phyloP scores from a whole-genome alignment of 2,113 vertebrate genomes.

The Brachyhypopomus gauderio region DNA sequence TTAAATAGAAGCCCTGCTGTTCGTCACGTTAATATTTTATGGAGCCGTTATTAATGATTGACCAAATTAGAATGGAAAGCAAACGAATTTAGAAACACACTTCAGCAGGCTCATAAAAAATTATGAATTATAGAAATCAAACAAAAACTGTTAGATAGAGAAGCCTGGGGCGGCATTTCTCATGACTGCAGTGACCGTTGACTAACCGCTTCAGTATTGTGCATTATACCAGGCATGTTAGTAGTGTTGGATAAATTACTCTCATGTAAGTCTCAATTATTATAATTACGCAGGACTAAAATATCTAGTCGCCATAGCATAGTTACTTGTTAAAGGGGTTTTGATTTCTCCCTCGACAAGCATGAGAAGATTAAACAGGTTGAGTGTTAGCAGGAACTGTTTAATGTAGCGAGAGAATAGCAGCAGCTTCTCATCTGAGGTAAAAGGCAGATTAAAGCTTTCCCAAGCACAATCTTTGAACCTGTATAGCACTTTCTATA shows the following conservation, averaged over 20 bases:
- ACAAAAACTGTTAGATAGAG: too few relatives aligned
- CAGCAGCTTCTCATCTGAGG: constrained; percentile 5
- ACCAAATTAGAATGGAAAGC: too few relatives aligned
- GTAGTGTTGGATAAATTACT: neutral
- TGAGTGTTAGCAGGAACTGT: constrained; percentile 28
- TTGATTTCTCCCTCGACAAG: neutral
- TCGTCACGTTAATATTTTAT: neutral
- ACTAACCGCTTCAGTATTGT: neutral
- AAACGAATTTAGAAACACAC: too few relatives aligned
- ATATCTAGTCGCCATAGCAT: neutral
- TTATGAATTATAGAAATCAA: too few relatives aligned
- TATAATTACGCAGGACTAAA: constrained; percentile 27
- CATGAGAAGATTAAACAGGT: neutral
- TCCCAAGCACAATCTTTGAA: neutral
- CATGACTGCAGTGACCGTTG: too few relatives aligned
- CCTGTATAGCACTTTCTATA: neutral
- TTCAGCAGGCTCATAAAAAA: too few relatives aligned
- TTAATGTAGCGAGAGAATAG: constrained; percentile 6
- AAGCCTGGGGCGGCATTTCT: too few relatives aligned
- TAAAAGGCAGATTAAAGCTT: too few relatives aligned
- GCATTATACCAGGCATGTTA: too few relatives aligned
- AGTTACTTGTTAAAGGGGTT: constrained; percentile 42
- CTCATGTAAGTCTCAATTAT: neutral
- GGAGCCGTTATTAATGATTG: too few relatives aligned
- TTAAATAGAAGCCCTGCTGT: too few relatives aligned